Base-by-base conservation (phyloP, 23 tunicate genomes). In the Ciona savignyi region DNA sequence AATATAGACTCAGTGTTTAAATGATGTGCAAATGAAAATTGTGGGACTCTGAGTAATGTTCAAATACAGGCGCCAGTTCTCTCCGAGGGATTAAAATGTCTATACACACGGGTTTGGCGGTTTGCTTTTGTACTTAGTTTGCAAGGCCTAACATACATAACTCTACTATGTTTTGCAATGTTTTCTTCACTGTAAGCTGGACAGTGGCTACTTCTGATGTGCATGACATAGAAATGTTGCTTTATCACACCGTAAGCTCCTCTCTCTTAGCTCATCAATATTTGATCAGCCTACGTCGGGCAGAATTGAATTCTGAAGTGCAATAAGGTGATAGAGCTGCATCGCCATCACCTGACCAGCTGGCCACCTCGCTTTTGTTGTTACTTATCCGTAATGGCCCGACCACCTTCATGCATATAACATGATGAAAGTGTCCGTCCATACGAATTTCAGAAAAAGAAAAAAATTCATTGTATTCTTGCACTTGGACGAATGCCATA, bases 201-300 rank as follows among this genome's bases (percentile, higher is more conserved):
- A 15, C 15, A 42, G 56, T 42, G 56, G 15, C 56, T 42, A 42
- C 56, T 42, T 15, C 11, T 42, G 56, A 42, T 6, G 15, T 42
- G 56, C 56, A 42, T 42, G 56, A 42, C 56, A 42, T 42, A 15
- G 56, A 9, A 42, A 42, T 42, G 56, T 15, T 6, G 56, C 56
- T 42, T 42, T 15, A 42, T 42, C 9, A 15, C 56, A 6, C 15
- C 15, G 56, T 42, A 42, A 42, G 56, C 56, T 42, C 15, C 56
- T 42, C 56, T 42, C 56, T 42, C 56, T 42, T 25, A 72, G 76
- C 76, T 72, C 63, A 42, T 72, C 33, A 72, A 72, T 72, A 72
- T 72, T 72, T 72, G 63, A 72, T 72, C 27, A 72, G 29, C 33
- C 76, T 25, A 25, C 49, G 76, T 72, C 76, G 76, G 76, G 63